These are phyloP conservation scores for Actias luna DNA, from an alignment of 2,888 invertebrate species.

Conservation along the genomic window DNA sequence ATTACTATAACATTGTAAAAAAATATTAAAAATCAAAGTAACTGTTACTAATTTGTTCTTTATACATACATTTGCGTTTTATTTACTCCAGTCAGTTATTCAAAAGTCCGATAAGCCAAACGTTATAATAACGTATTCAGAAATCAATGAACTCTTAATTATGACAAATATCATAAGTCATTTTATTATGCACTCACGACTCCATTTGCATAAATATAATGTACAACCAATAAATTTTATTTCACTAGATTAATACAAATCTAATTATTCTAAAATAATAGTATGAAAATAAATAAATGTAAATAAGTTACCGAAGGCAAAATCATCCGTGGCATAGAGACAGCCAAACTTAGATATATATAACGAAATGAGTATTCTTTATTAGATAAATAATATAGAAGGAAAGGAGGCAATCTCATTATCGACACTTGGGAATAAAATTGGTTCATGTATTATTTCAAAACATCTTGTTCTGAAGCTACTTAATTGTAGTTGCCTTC, in stretches of 20 bases:
- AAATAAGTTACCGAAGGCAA: background rate
- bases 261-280: background rate
- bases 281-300: background rate
- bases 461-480: no score
- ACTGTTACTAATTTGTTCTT: background rate
- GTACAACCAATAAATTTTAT: background rate
- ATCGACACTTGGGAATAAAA: no score
- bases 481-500: no score
- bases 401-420: no score
- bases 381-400: no score
- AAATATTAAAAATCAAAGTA: background rate
- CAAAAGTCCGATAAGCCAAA: background rate
- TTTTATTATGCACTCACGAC: background rate
- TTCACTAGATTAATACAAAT: background rate
- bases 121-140: background rate
- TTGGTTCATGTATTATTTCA: no score
- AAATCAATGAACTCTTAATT: background rate
- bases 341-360: background rate
- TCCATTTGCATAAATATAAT: background rate
- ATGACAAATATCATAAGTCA: background rate
- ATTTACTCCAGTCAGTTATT: background rate
- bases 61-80: background rate
- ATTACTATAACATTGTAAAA: background rate
- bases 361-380: no score
- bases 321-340: background rate